phyloP scores from a whole-genome alignment of 2,797 vertebrate genomes.

The Schizopygopsis malacanthus region DNA sequence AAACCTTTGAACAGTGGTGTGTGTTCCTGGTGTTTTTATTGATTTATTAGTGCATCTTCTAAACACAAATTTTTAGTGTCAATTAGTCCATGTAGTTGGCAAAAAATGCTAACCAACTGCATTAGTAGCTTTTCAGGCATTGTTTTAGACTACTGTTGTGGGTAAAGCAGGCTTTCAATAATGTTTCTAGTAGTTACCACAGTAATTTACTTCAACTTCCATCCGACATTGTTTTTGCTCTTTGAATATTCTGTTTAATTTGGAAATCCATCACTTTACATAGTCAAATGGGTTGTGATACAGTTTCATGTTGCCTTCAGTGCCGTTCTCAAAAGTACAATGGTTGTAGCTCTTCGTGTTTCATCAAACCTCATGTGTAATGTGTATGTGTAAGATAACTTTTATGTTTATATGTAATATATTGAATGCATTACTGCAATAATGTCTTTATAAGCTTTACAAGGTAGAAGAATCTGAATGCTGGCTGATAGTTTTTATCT shows the following conservation, averaged over 20 bases:
- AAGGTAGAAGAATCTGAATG: background rate
- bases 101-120: background rate
- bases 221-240: background rate
- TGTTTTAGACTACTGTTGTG: background rate
- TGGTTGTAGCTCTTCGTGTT: background rate
- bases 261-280: background rate
- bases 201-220: background rate
- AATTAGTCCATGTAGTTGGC: background rate
- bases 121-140: background rate
- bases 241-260: conserved; percentile 15
- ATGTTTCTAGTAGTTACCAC: background rate
- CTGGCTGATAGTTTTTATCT: conserved; percentile 59
- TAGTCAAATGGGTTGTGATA: conserved; percentile 7
- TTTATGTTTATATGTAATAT: background rate
- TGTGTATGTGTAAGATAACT: background rate
- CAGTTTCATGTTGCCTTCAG: background rate
- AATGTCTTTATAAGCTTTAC: background rate
- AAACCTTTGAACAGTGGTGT: background rate
- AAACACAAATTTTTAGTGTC: background rate
- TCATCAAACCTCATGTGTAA: background rate
- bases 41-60: background rate
- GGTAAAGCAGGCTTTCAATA: background rate
- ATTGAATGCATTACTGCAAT: background rate
- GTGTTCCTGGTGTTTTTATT: background rate
- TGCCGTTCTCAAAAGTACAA: background rate